Percentiles rank a stretch among this genome's conserved stretches.
Evolutionary conservation across 2,797 vertebrate genomes (phyloP).

Genomic region (Huso huso): DNA sequence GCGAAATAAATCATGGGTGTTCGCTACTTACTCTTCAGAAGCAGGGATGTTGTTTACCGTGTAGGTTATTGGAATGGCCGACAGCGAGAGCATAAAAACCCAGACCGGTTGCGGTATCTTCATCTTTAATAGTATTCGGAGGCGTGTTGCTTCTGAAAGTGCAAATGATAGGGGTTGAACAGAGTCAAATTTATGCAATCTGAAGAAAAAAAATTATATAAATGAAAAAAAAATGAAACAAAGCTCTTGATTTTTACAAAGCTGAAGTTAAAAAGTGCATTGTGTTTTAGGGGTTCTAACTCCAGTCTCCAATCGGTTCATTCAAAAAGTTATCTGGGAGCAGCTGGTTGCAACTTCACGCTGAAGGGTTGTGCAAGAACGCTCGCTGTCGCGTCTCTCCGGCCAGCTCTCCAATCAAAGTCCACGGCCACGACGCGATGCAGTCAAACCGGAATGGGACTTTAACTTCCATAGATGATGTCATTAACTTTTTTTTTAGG

Average conservation of each 20-base stretch:
- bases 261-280: not conserved
- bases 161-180: no score
- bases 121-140: conserved; percentile 33
- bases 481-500: no score
- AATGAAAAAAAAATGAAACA: not conserved
- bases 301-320: not conserved
- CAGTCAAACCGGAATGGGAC: conserved; percentile 21
- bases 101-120: conserved; percentile 49
- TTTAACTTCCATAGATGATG: conserved; percentile 40
- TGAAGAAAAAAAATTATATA: no score
- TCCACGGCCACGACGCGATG: conserved; percentile 12
- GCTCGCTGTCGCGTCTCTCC: conserved; percentile 4
- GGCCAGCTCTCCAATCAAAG: conserved; percentile 11
- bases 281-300: not conserved
- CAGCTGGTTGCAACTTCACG: not conserved
- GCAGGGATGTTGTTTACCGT: conserved; percentile 53
- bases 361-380: conserved; percentile 4
- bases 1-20: no score
- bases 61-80: conserved; percentile 68
- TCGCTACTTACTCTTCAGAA: conserved; percentile 72
- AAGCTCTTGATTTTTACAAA: not conserved
- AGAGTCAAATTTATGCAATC: no score
- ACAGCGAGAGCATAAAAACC: conserved; percentile 65
- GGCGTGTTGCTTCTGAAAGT: no score
- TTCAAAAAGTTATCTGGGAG: not conserved